Percentiles rank a stretch among this genome's conserved stretches.
Evolutionary conservation across 2,888 invertebrate genomes (phyloP).

Genomic region (Scrobipalpa costella): DNA sequence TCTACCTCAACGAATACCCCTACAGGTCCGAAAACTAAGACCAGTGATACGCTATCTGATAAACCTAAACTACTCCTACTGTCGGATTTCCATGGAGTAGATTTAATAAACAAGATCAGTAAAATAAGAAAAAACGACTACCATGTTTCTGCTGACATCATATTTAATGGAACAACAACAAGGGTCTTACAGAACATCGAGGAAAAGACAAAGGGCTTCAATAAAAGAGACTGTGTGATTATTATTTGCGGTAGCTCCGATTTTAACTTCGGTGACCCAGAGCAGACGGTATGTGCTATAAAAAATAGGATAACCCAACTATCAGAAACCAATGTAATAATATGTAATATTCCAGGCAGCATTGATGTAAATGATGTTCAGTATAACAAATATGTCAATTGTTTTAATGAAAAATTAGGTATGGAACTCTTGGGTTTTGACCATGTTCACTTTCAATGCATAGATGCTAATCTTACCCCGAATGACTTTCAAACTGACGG

Average conservation of each 20-base stretch:
- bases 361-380: not conserved
- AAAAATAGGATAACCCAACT: not conserved
- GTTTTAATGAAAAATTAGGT: not conserved
- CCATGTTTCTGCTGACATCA: not conserved
- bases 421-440: not conserved
- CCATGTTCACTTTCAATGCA: not conserved
- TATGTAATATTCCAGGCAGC: not conserved
- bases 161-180: not conserved
- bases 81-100: not conserved
- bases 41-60: not conserved
- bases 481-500: slow-evolving; percentile 1
- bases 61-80: not conserved
- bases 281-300: not conserved
- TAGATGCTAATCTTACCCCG: not conserved
- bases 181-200: not conserved
- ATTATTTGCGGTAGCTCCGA: not conserved
- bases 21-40: too few relatives aligned
- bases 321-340: not conserved
- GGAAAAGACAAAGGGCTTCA: not conserved
- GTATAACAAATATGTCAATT: not conserved
- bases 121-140: slow-evolving; percentile 5
- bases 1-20: not conserved
- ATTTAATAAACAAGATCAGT: not conserved
- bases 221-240: not conserved
- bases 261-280: not conserved